phyloP scores from a whole-genome alignment of 2,888 invertebrate genomes.

The Poecilobothrus nobilitatus region DNA sequence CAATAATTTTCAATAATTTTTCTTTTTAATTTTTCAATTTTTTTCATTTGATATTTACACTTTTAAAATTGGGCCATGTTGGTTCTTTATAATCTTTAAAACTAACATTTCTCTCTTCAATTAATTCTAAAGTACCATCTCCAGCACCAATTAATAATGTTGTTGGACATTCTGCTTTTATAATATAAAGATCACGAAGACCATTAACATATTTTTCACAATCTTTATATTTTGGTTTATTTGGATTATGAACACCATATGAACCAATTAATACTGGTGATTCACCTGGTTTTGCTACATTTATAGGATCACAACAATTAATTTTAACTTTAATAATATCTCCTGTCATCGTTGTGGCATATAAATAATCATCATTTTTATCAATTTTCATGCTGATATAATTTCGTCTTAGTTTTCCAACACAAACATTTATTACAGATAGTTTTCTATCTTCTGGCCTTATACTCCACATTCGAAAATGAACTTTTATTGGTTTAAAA shows the following conservation, averaged over 20 bases:
- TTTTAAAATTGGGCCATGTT: constrained; percentile 51
- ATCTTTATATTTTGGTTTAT: constrained; percentile 39
- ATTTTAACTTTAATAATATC: constrained; percentile 46
- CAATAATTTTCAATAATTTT: too few relatives aligned
- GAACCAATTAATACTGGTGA: constrained; percentile 47
- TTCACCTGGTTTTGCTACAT: constrained; percentile 28
- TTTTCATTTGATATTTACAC: constrained; percentile 35
- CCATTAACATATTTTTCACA: constrained; percentile 42
- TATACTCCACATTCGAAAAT: constrained; percentile 67
- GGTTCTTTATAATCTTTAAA: constrained; percentile 45
- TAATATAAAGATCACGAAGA: constrained; percentile 55
- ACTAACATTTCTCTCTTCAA: constrained; percentile 51
- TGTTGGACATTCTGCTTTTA: constrained; percentile 47
- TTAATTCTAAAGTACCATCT: constrained; percentile 69
- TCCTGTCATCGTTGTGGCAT: constrained; percentile 81
- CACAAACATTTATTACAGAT: constrained; percentile 60
- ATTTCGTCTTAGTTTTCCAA: constrained; percentile 69
- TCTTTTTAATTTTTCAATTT: too few relatives aligned
- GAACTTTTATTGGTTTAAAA: constrained; percentile 41
- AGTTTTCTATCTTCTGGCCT: constrained; percentile 60
- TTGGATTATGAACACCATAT: constrained; percentile 43
- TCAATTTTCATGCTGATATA: constrained; percentile 67
- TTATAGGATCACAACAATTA: constrained; percentile 41
- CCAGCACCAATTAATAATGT: constrained; percentile 70
- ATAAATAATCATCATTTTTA: constrained; percentile 61